Percentiles rank a stretch among this genome's conserved stretches.
Conservation (phyloP, 1,140 invertebrate genomes). For the Drosophila azteca region DNA sequence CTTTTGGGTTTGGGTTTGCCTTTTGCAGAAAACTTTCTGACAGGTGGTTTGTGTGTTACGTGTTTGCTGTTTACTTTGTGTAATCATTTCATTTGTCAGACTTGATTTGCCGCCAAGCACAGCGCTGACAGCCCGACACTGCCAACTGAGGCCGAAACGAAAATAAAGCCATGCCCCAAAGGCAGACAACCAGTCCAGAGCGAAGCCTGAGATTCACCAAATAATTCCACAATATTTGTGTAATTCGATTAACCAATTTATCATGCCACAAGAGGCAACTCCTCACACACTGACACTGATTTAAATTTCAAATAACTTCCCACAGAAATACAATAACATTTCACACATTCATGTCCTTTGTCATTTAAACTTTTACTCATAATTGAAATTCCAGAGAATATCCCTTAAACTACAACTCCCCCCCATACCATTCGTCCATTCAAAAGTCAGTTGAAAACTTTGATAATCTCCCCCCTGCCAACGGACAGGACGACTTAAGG, state of each 20-base stretch:
- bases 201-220: background rate
- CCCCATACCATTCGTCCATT: background rate
- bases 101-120: conserved; percentile 66
- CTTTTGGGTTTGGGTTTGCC: conserved; percentile 9
- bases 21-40: conserved; percentile 63
- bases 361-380: too few species aligned
- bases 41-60: conserved; percentile 73
- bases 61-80: conserved; percentile 77
- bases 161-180: conserved; percentile 3
- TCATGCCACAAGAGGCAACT: background rate
- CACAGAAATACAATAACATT: too few species aligned
- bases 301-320: too few species aligned
- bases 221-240: background rate
- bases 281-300: too few species aligned
- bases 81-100: conserved; percentile 82
- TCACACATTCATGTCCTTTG: too few species aligned
- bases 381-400: too few species aligned
- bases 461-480: background rate
- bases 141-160: conserved; percentile 33
- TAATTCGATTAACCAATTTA: too few species aligned
- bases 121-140: conserved; percentile 64
- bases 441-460: background rate
- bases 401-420: too few species aligned
- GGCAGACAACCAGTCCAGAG: too few species aligned
- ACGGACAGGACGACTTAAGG: conserved; percentile 9